phyloP scores from a whole-genome alignment of 2,797 vertebrate genomes.

The Sardinella longiceps region DNA sequence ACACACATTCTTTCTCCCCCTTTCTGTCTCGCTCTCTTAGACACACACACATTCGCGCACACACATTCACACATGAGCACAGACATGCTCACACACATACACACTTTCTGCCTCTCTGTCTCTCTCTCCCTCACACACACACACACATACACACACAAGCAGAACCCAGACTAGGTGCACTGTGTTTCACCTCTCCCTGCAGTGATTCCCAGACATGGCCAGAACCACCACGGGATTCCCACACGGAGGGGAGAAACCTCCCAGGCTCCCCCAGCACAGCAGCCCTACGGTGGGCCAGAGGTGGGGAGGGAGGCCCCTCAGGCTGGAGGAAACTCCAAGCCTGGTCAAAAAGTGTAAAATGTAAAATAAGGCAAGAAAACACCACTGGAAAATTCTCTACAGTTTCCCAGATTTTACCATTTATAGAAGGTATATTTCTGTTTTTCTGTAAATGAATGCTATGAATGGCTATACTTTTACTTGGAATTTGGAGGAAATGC shows the following conservation, averaged over 20 bases:
- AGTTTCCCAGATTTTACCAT: too few relatives aligned
- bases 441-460: too few relatives aligned
- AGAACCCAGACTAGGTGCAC: not conserved
- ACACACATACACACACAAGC: not conserved
- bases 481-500: too few relatives aligned
- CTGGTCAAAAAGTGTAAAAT: too few relatives aligned
- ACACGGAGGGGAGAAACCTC: too few relatives aligned
- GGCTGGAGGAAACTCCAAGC: too few relatives aligned
- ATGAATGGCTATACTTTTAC: too few relatives aligned
- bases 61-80: not conserved
- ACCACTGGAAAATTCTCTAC: too few relatives aligned
- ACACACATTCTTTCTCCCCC: not conserved
- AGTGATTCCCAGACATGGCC: not conserved
- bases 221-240: not conserved
- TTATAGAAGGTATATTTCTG: too few relatives aligned
- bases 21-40: not conserved
- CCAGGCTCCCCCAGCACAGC: too few relatives aligned
- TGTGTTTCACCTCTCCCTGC: not conserved
- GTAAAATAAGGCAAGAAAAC: too few relatives aligned
- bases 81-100: not conserved
- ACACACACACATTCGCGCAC: not conserved
- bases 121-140: not conserved
- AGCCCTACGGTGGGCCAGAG: not conserved
- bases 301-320: conserved; percentile 1
- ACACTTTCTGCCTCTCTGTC: not conserved